Evolutionary conservation across 2,113 vertebrate species (phyloP).

Genomic region (Pholis gunnellus): DNA sequence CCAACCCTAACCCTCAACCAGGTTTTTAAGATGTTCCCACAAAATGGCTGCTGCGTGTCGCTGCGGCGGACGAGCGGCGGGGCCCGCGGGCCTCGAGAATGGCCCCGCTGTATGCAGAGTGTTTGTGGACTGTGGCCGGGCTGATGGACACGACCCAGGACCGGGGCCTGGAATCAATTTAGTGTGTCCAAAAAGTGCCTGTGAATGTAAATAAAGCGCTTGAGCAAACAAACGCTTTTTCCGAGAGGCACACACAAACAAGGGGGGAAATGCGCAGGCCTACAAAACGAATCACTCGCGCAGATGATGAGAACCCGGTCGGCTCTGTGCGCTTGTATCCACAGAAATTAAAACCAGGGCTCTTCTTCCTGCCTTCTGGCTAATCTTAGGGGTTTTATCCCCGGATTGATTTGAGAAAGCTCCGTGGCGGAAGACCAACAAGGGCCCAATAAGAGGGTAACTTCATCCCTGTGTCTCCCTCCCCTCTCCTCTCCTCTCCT

Average conservation of each 20-base stretch:
- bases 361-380: conserved; percentile 71
- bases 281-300: conserved; percentile 58
- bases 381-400: conserved; percentile 72
- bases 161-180: conserved; percentile 85
- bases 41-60: conserved; percentile 79
- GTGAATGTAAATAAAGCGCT: conserved; percentile 84
- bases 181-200: conserved; percentile 80
- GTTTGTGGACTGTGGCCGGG: conserved; percentile 78
- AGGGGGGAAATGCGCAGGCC: conserved; percentile 59
- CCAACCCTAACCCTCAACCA: conserved; percentile 45
- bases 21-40: conserved; percentile 65
- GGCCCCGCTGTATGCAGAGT: conserved; percentile 74
- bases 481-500: conserved; percentile 12
- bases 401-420: conserved; percentile 64
- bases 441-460: conserved; percentile 64
- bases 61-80: conserved; percentile 40
- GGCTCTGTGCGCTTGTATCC: conserved; percentile 55
- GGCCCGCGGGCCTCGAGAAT: conserved; percentile 63
- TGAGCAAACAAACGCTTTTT: conserved; percentile 83
- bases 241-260: conserved; percentile 74
- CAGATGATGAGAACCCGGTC: conserved; percentile 61
- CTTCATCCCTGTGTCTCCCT: conserved; percentile 51
- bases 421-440: conserved; percentile 58
- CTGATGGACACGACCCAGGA: conserved; percentile 84
- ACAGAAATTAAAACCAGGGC: conserved; percentile 70